Conservation (phyloP, 2,888 invertebrate genomes). For the Callyntrura sp. region DNA sequence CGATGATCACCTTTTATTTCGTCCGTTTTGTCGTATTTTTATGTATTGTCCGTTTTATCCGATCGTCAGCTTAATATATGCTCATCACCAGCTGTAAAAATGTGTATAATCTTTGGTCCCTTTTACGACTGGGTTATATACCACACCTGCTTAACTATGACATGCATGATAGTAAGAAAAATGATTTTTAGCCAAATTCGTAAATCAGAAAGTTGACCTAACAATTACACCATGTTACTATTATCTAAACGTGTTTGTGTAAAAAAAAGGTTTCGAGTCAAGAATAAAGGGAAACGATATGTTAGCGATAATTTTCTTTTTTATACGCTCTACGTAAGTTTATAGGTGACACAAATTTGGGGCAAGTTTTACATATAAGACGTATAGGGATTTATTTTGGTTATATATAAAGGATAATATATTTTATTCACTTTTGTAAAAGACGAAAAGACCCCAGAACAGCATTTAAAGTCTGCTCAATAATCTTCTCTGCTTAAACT, state of each 20-base stretch:
- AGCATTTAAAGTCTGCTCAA: constrained; percentile 72
- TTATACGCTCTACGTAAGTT: neutral
- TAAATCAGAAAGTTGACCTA: constrained; percentile 58
- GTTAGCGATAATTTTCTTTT: constrained; percentile 3
- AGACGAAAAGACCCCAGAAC: constrained; percentile 33
- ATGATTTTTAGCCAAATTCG: neutral
- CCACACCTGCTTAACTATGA: too few relatives aligned
- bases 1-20: constrained; percentile 31
- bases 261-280: constrained; percentile 17
- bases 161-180: too few relatives aligned
- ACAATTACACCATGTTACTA: constrained; percentile 51
- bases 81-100: constrained; percentile 24
- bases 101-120: too few relatives aligned
- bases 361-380: too few relatives aligned
- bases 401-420: too few relatives aligned
- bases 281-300: neutral
- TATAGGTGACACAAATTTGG: constrained; percentile 5
- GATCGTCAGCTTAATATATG: constrained; percentile 29
- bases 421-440: constrained; percentile 25
- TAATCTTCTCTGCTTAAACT: constrained; percentile 57
- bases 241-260: neutral
- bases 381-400: too few relatives aligned
- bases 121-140: too few relatives aligned
- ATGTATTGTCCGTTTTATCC: constrained; percentile 23
- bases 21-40: constrained; percentile 19